Evolutionary conservation across 2,888 invertebrate genomes (phyloP).

Genomic region (Acrobasis repandana): DNA sequence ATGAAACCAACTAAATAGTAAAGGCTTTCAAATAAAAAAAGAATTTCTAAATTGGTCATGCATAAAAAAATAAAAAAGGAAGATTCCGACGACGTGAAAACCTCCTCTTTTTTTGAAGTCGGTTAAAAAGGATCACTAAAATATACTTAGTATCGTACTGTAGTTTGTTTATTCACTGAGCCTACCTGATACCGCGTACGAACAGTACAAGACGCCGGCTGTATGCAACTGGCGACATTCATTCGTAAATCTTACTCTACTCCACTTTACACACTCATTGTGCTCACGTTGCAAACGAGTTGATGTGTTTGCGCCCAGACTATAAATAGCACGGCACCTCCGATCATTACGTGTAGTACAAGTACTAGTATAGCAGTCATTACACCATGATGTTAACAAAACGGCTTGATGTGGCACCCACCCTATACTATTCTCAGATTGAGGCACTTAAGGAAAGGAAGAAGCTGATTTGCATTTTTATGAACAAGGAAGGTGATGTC

Average conservation of each 20-base stretch:
- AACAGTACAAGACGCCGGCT: background rate
- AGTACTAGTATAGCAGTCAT: slow-evolving; percentile 41
- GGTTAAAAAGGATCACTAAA: too few species aligned
- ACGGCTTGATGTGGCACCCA: slow-evolving; percentile 61
- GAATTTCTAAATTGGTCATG: too few species aligned
- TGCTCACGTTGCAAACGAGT: slow-evolving; percentile 28
- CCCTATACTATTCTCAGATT: slow-evolving; percentile 67
- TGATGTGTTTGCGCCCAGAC: slow-evolving; percentile 26
- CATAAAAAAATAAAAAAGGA: too few species aligned
- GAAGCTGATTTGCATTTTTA: slow-evolving; percentile 79
- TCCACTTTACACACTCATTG: slow-evolving; percentile 17
- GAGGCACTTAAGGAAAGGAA: slow-evolving; percentile 74
- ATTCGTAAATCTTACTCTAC: slow-evolving; percentile 10
- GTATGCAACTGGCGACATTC: background rate
- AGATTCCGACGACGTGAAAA: too few species aligned
- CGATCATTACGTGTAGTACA: slow-evolving; percentile 34
- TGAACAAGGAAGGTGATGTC: slow-evolving; percentile 75
- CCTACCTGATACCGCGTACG: background rate
- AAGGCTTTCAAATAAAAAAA: too few species aligned
- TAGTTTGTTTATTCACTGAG: background rate
- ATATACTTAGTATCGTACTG: background rate
- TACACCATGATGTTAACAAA: slow-evolving; percentile 48
- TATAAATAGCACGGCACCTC: slow-evolving; percentile 49
- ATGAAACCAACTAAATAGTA: too few species aligned
- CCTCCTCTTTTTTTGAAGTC: too few species aligned